Base-by-base conservation (phyloP, 2,113 vertebrate species). In the Bucco capensis region DNA sequence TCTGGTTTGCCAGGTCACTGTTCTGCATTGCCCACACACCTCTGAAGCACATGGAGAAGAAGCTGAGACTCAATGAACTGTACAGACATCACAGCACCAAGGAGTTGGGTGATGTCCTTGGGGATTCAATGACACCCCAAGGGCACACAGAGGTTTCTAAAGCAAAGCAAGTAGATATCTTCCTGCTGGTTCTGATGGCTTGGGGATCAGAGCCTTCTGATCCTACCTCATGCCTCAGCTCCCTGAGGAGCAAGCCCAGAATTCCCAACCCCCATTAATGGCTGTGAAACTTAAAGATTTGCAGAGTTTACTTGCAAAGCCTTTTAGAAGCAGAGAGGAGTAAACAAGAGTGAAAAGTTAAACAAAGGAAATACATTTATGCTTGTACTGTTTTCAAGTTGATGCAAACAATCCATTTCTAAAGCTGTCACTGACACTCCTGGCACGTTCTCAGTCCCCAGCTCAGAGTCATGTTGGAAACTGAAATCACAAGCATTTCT, bases 281-380 rank as follows among this genome's bases (percentile, higher is more conserved):
- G 61, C 89, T 93, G 82, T 24, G 31, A 88, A 94, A 92, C 95
- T 86, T 95, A 95, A 93, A 97, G 96, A 97, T 96, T 96, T 97
- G 92, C 95, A 96, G 94, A 94, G 92, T 97, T 97, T 97, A 97
- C 97, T 97, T 96, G 94, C 95, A 97, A 97, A 95, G 94, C 96
- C 96, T 97, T 97, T 97, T 97, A 98, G 97, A 97, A 97, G 96
- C 96, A 94, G 92, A 85, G 86, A 90, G 1, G 93, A 93, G 96
- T 97, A 98, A 97, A 98, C 97, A 97, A 94, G 90, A 95, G 75
- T 62, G 94, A 84, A 96, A 97, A 97, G 94, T 96, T 97, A 97
- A 97, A 97, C 96, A 93, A 95, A 97, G 92, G 96, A 97, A 92
- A 97, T 97, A 96, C 90, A 92, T 97, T 97, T 97, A 90, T 97